phyloP scores from a whole-genome alignment of 2,113 vertebrate genomes.

The Labrus mixtus region DNA sequence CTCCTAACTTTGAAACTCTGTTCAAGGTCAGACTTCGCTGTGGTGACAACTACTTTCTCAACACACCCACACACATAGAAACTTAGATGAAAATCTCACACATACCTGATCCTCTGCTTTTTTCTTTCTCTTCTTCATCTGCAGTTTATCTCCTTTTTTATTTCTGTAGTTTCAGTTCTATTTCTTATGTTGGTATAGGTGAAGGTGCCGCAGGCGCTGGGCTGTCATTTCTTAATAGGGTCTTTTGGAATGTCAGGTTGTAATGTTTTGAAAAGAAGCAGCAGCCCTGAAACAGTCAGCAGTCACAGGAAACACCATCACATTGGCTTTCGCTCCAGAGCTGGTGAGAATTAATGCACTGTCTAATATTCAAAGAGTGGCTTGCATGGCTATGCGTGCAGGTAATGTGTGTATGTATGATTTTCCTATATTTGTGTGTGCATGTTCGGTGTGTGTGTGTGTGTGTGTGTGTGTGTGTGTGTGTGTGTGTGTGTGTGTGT shows the following conservation, averaged over 20 bases:
- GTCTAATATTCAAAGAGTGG: constrained; percentile 61
- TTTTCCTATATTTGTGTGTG: constrained; percentile 17
- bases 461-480: constrained; percentile 5
- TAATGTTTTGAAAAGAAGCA: constrained; percentile 78
- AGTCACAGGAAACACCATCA: constrained; percentile 60
- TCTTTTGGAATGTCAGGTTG: constrained; percentile 64
- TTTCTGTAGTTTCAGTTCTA: constrained; percentile 10
- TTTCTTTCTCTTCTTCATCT: neutral
- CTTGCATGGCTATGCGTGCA: neutral
- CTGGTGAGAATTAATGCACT: constrained; percentile 79
- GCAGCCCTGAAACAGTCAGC: constrained; percentile 49
- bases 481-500: neutral
- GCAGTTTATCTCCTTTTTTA: neutral
- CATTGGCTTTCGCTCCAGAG: constrained; percentile 47
- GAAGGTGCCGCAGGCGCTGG: too few relatives aligned
- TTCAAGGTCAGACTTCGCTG: constrained; percentile 82
- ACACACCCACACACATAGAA: constrained; percentile 29
- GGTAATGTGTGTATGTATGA: constrained; percentile 14
- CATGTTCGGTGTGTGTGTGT: constrained; percentile 1
- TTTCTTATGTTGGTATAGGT: too few relatives aligned
- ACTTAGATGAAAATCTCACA: constrained; percentile 27
- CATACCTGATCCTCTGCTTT: neutral
- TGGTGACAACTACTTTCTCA: constrained; percentile 57
- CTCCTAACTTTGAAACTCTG: constrained; percentile 79
- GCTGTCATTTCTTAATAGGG: constrained; percentile 54